Evolutionary conservation across 2,113 vertebrate species (phyloP), one percentile per base, ranked within the genome.

Genomic region (Cyrtonyx montezumae): DNA sequence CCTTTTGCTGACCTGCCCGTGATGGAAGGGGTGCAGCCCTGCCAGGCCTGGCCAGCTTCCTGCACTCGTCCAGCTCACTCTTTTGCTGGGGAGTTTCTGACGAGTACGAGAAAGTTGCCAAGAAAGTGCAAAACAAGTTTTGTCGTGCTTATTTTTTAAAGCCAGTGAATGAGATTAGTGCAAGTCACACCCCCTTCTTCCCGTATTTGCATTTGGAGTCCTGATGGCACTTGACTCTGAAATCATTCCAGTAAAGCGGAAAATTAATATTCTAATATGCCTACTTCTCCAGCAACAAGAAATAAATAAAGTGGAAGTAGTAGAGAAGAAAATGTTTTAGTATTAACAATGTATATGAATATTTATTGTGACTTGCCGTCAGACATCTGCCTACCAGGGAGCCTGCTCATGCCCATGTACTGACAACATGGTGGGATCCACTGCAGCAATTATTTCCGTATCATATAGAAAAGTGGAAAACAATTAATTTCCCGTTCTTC

Each of bases 231-330:
- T 97, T 97, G 97, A 97, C 96, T 98, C 97, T 83, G 90, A 97
- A 98, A 96, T 98, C 97, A 97, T 98, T 98, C 97, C 98, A 98
- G 97, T 98, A 98, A 98, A 98, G 98, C 96, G 94, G 97, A 98
- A 98, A 98, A 98, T 98, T 98, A 98, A 98, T 98, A 98, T 98
- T 98, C 97, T 98, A 98, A 98, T 98, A 97, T 51, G 95, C 94
- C 95, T 97, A 95, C 95, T 96, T 96, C 96, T 95, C 93, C 96
- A 97, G 97, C 90, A 97, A 97, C 92, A 45, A 90, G 95, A 96
- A 97, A 93, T 92, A 95, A 97, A 93, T 70, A 96, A 96, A 96
- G 95, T 96, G 96, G 95, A 97, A 97, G 88, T 82, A 81, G 94
- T 16, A 88, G 91, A 92, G 94, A 94, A 96, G 94, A 93, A 96